These are phyloP conservation scores for Drosophila stalkeri DNA, from an alignment of 2,888 invertebrate species.

Conservation along the genomic window DNA sequence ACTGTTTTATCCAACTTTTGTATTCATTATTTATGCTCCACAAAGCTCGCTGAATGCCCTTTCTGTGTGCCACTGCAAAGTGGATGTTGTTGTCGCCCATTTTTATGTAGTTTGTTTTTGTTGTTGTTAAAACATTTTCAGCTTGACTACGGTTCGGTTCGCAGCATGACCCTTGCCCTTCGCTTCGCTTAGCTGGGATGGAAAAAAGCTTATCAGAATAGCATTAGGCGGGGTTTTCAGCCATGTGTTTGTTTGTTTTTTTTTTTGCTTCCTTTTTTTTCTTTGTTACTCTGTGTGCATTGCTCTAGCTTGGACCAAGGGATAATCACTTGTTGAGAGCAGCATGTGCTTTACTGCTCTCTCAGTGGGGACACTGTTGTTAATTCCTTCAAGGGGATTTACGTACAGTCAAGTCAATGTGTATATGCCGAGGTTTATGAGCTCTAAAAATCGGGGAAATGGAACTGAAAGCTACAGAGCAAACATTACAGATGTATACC, in stretches of 20 bases:
- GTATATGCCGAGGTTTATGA: slow-evolving; percentile 15
- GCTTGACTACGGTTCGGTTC: slow-evolving; percentile 31
- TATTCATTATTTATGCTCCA: slow-evolving; percentile 76
- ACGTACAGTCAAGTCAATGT: slow-evolving; percentile 4
- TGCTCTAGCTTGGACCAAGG: slow-evolving; percentile 15
- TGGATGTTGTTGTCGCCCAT: slow-evolving; percentile 28
- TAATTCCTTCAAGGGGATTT: slow-evolving; percentile 19
- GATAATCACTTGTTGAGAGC: slow-evolving; percentile 45
- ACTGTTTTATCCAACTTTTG: slow-evolving; percentile 48
- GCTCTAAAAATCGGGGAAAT: slow-evolving; percentile 2
- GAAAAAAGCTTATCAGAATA: slow-evolving; percentile 50
- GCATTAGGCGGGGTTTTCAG: slow-evolving; percentile 43
- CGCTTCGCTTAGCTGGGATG: slow-evolving; percentile 22
- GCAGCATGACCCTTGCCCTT: slow-evolving; percentile 66
- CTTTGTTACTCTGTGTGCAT: slow-evolving; percentile 17
- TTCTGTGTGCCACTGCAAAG: slow-evolving; percentile 21
- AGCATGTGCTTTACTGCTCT: neutral
- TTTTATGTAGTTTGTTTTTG: slow-evolving; percentile 26
- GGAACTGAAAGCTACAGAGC: slow-evolving; percentile 5
- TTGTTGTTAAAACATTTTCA: slow-evolving; percentile 36
- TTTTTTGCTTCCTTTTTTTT: neutral
- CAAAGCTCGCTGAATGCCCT: slow-evolving; percentile 65
- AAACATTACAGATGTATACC: slow-evolving; percentile 2
- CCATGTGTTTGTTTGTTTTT: slow-evolving; percentile 43
- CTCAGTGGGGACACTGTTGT: neutral